Percentiles rank a stretch among this genome's conserved stretches.
Evolutionary conservation across 2,797 vertebrate genomes (phyloP).

Genomic region (Chaetodon trifasciatus): DNA sequence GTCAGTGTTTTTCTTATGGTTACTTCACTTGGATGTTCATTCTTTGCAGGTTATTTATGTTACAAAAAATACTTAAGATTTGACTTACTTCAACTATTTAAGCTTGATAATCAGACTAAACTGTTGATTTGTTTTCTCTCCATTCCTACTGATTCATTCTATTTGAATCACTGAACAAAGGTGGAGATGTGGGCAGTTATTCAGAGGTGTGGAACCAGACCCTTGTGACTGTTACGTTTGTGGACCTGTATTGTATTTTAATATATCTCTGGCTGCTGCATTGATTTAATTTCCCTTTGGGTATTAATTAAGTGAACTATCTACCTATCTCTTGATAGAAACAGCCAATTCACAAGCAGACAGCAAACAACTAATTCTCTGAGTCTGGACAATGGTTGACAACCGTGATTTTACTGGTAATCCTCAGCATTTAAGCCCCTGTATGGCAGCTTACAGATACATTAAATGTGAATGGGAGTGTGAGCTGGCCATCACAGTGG

Average conservation of each 20-base stretch:
- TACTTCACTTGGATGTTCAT: not conserved
- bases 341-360: too few relatives aligned
- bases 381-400: not conserved
- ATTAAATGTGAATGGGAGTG: not conserved
- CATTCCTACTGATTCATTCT: not conserved
- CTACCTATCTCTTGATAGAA: not conserved
- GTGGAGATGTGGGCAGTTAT: not conserved
- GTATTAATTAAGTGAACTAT: too few relatives aligned
- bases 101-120: not conserved
- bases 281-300: too few relatives aligned
- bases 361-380: not conserved
- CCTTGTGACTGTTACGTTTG: too few relatives aligned
- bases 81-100: not conserved
- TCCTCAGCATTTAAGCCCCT: not conserved
- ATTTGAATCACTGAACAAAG: not conserved
- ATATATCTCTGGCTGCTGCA: too few relatives aligned
- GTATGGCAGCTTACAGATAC: not conserved
- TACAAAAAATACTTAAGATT: not conserved
- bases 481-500: not conserved
- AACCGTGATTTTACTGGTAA: not conserved
- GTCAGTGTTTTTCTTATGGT: not conserved
- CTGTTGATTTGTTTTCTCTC: not conserved
- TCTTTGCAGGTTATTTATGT: not conserved
- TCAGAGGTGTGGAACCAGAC: not conserved
- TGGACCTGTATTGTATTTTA: too few relatives aligned